Conservation (phyloP, 2,113 vertebrate species). For the Pelecanoides urinatrix region DNA sequence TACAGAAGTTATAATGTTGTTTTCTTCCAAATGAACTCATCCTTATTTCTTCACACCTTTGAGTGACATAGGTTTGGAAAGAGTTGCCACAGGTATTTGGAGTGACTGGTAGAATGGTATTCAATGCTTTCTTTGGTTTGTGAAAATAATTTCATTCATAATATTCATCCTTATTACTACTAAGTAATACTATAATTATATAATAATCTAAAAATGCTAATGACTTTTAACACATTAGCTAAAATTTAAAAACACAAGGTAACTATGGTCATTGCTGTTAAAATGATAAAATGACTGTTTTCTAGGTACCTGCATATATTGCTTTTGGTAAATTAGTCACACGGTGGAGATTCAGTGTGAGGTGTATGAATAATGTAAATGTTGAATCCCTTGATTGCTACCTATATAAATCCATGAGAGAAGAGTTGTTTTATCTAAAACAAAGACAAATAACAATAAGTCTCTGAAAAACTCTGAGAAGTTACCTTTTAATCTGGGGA, state of each 20-base stretch:
- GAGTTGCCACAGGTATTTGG: neutral
- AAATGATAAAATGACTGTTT: neutral
- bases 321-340: neutral
- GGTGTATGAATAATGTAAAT: neutral
- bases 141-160: neutral
- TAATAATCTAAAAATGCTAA: neutral
- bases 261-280: neutral
- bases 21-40: neutral
- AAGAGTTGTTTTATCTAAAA: neutral
- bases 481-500: neutral
- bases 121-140: neutral
- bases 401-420: neutral
- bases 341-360: neutral
- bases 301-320: neutral
- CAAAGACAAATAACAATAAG: neutral
- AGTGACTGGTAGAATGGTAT: neutral
- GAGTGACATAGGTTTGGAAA: neutral
- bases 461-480: neutral
- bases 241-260: neutral
- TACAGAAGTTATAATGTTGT: neutral
- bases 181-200: neutral
- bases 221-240: neutral
- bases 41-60: neutral
- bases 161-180: neutral
- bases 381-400: neutral